These are phyloP conservation scores for Cnemophilus loriae DNA, from an alignment of 2,113 vertebrate genomes.

Conservation along the genomic window DNA sequence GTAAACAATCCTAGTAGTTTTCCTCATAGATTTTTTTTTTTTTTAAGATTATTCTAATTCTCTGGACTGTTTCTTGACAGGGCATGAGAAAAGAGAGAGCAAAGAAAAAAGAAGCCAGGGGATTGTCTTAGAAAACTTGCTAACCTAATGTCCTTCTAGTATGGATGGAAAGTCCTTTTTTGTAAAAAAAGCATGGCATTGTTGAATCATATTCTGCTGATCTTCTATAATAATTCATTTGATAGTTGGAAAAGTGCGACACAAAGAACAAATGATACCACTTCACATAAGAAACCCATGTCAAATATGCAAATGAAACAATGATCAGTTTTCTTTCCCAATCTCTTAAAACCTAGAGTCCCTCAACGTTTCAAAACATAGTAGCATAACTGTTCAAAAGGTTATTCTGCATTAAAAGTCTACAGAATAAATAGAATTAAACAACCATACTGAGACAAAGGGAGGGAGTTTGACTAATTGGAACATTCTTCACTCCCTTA, in stretches of 20 bases:
- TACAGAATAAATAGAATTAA: neutral
- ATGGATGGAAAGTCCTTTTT: rapidly evolving
- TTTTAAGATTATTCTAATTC: neutral
- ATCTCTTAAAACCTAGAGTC: neutral
- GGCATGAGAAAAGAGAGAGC: neutral
- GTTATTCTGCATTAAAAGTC: neutral
- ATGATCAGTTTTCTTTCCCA: neutral
- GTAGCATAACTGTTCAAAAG: neutral
- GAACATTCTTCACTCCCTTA: neutral
- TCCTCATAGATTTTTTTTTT: neutral
- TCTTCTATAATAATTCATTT: neutral
- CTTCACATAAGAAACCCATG: neutral
- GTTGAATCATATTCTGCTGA: neutral
- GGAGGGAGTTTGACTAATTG: neutral
- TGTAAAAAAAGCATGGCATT: neutral
- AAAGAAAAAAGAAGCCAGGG: neutral
- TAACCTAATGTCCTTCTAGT: neutral
- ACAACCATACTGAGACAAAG: neutral
- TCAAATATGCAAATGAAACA: neutral
- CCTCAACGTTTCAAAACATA: neutral
- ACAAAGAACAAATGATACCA: neutral
- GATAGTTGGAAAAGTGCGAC: neutral
- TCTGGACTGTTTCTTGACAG: neutral
- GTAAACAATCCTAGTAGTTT: neutral
- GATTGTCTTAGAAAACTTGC: neutral